Base-by-base conservation (phyloP, 2,888 invertebrate species). In the Eurytoma californica region DNA sequence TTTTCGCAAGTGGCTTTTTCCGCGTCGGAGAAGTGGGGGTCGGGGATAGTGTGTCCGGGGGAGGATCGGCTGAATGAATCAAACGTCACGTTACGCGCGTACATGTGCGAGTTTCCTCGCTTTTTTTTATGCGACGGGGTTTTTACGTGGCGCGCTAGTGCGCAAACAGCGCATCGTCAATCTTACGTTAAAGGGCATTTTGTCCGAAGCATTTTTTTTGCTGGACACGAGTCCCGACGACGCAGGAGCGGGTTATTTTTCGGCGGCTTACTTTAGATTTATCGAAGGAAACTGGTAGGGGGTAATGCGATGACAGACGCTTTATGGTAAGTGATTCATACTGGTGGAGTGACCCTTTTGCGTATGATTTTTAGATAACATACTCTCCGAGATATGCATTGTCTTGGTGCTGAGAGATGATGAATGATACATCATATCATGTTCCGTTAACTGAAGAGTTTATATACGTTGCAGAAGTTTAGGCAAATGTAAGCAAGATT, bases 101-200 rank as follows among this genome's bases (percentile, higher is more conserved):
- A 60, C 66, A 67, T 58, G 39, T 30, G 24, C 24, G 24, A 24
- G 9, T 39, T 39, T 1, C 9, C 39, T 39, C 7, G 68, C 67
- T 49, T 68, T 51, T 61, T 28, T 73, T 73, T 68, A 58, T 67
- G 7, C 39, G 49, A 68, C 78, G 57, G 73, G 73, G 67, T 78
- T 73, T 73, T 78, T 68, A 73, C 78, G 73, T 67, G 61, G 67
- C 28, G 14, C 16, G 47, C 14, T 24, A 24, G 24, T 24, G 24
- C 24, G 24, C 47, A 39, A 14, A 30, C 12, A 7, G 53, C 30
- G 16, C 18, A 14, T 68, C 75, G 53, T 75, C 68, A 61, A 75
- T 75, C 74, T 74, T 60, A 2, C 39, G 49, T 18, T 28, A 14
- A 69, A 53, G 39, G 47, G 7, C 7, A 39, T 65, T 57, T 66